Evolutionary conservation across 2,113 vertebrate species (phyloP), one percentile per base, ranked within the genome.

Genomic region (Ursus arctos): DNA sequence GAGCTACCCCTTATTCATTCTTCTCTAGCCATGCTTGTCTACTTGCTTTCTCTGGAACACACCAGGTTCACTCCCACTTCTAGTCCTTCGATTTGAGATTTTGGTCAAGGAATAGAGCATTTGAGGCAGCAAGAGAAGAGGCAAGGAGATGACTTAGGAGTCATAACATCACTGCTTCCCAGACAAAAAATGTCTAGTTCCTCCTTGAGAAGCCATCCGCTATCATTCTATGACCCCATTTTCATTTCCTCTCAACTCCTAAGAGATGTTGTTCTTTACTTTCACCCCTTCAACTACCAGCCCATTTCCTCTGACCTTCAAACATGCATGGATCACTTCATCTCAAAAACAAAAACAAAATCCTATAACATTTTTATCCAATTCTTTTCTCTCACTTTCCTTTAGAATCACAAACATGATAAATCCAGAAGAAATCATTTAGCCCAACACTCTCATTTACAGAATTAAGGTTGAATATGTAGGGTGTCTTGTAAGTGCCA

Each of bases 301-400:
- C 4, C 77, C 24, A 55, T 12, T 76, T 93, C 18, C 28, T 87
- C 40, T 63, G 65, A 84, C 55, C 65, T 93, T 94, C 18, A 88
- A 67, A 92, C 16, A 80, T 6, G 4, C 31, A 89, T 40, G 43
- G 13, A 87, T 88, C 53, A 95, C 3, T 2, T 88, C 76, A 88
- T 65, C 57, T 88, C 82, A 96, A 82, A 93, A 95, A 76, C 7
- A 55, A 80, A 81, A 72, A 40, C 2, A 96, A 61, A 76, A 81
- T 13, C 6, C 49, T 63, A 13, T 4, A 51, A 69, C 19, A 55
- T 49, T 33, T 93, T 40, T 65, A 40, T 69, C n/a, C 13, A 91
- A 71, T 84, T 88, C 6, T 33, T 76, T 53, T 79, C 67, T 77
- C 63, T 82, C 18, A 43, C 14, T 49, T 51, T 80, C 43, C 31